A percentile compares a stretch with the other conserved stretches of the same genome.
phyloP scores from a whole-genome alignment of 2,113 vertebrate genomes.

The Petromus typicus region DNA sequence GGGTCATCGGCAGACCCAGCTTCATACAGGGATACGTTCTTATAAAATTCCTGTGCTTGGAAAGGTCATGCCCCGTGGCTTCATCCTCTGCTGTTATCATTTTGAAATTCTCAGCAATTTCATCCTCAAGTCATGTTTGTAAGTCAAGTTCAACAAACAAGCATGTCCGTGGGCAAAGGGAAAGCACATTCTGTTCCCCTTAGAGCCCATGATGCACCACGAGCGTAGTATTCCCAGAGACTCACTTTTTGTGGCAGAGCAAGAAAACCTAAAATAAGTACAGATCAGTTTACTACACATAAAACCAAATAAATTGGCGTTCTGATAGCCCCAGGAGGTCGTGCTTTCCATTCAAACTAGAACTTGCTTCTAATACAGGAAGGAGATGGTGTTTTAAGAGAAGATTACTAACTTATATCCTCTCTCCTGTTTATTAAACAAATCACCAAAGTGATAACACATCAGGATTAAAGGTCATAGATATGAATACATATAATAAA shows the following conservation, averaged over 20 bases:
- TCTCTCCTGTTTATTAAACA: neutral
- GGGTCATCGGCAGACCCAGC: neutral
- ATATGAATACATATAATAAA: neutral
- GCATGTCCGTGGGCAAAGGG: neutral
- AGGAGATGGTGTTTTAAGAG: neutral
- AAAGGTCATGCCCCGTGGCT: neutral
- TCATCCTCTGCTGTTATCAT: neutral
- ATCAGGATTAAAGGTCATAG: neutral
- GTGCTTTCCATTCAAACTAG: neutral
- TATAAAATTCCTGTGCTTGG: neutral
- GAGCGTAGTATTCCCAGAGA: neutral
- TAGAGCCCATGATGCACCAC: neutral
- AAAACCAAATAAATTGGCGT: neutral
- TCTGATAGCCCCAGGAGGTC: neutral
- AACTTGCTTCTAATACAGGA: slow-evolving; percentile 22
- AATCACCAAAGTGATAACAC: no score
- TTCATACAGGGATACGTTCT: neutral
- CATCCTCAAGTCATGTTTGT: neutral
- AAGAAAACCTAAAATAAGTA: neutral
- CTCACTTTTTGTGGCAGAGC: neutral
- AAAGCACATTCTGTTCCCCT: neutral
- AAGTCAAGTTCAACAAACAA: neutral
- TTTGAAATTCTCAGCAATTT: slow-evolving; percentile 26
- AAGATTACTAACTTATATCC: neutral
- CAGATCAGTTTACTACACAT: neutral